Conservation (phyloP, 1,140 invertebrate species). For the Probaryconus sp. region DNA sequence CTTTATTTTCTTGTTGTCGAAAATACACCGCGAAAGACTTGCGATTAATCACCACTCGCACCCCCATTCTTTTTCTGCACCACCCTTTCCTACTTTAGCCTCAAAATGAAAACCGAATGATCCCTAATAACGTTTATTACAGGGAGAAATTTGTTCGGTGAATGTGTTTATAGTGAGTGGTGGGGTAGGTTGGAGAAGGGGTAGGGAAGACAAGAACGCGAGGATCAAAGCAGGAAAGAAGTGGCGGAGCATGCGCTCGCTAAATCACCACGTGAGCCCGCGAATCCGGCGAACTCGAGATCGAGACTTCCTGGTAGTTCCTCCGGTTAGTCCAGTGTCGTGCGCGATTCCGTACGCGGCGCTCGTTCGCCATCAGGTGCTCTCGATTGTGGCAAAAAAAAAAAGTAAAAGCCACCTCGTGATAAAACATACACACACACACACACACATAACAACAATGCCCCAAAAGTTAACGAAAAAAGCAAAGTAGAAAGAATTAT, state of each 20-base stretch:
- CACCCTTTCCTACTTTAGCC: no score
- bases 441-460: no score
- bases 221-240: slow-evolving; percentile 55
- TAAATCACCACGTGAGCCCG: slow-evolving; percentile 76
- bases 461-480: no score
- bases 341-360: slow-evolving; percentile 72
- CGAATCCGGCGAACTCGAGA: slow-evolving; percentile 71
- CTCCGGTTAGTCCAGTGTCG: slow-evolving; percentile 68
- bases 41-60: background rate
- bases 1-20: no score
- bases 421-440: no score
- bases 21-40: background rate
- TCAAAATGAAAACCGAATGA: slow-evolving; percentile 22
- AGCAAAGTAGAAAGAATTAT: no score
- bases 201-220: slow-evolving; percentile 21
- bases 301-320: slow-evolving; percentile 69
- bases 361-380: slow-evolving; percentile 38
- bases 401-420: no score
- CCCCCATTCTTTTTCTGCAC: no score
- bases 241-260: slow-evolving; percentile 73
- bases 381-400: background rate
- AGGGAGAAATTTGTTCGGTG: slow-evolving; percentile 40
- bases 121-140: slow-evolving; percentile 11
- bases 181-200: background rate
- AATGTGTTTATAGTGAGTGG: slow-evolving; percentile 40